phyloP scores from a whole-genome alignment of 2,888 invertebrate species.

The Selenia dentaria region DNA sequence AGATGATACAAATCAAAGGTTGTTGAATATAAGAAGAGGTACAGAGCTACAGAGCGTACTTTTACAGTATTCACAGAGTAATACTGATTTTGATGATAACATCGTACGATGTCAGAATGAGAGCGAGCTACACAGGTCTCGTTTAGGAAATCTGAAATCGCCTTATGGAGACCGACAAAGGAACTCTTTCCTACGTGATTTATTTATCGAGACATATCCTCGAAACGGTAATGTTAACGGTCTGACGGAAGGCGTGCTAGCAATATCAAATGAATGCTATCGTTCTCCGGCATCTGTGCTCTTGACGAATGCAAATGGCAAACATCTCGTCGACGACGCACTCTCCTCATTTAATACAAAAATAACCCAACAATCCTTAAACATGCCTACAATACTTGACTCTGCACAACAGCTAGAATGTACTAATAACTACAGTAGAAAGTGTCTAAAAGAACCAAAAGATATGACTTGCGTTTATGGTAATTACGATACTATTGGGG shows the following conservation, averaged over 20 bases:
- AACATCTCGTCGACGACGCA: conserved; percentile 54
- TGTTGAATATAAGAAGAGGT: conserved; percentile 54
- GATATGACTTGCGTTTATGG: conserved; percentile 11
- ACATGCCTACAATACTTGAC: conserved; percentile 41
- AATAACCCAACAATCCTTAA: conserved; percentile 38
- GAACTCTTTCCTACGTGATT: conserved; percentile 73
- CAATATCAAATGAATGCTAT: conserved; percentile 75
- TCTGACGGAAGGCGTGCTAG: conserved; percentile 67
- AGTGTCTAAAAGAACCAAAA: not conserved
- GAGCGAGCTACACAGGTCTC: conserved; percentile 47
- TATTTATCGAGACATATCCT: conserved; percentile 76
- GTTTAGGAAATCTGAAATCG: conserved; percentile 63
- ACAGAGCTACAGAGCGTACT: conserved; percentile 38
- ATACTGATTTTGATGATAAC: conserved; percentile 49
- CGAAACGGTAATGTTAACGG: conserved; percentile 77
- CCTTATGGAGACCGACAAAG: conserved; percentile 65
- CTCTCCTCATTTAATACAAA: conserved; percentile 48
- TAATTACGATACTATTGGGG: conserved; percentile 8
- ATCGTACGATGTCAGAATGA: conserved; percentile 46
- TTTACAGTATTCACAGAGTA: conserved; percentile 44
- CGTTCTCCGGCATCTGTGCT: conserved; percentile 66
- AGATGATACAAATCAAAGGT: conserved; percentile 38
- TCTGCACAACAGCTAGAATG: conserved; percentile 34
- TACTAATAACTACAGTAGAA: conserved; percentile 34
- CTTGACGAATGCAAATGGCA: conserved; percentile 72